Conservation (phyloP, 2,888 invertebrate genomes). For the Apoda limacodes region DNA sequence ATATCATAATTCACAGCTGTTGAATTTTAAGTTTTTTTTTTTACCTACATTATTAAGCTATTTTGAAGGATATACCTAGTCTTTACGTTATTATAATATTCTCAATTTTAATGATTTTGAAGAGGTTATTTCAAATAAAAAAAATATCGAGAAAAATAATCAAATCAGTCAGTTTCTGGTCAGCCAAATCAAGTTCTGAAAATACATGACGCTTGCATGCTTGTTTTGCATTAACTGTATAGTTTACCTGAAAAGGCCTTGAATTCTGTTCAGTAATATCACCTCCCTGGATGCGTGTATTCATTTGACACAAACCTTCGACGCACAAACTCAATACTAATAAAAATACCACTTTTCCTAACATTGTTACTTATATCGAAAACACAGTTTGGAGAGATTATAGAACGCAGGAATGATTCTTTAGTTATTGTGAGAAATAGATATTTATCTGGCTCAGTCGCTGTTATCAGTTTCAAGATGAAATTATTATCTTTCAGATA, state of each 20-base stretch:
- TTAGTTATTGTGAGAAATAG: constrained; percentile 18
- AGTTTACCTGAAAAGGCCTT: constrained; percentile 54
- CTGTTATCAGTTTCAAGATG: constrained; percentile 13
- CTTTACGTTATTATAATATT: too few species aligned
- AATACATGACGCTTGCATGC: too few species aligned
- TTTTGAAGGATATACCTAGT: too few species aligned
- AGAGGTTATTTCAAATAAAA: too few species aligned
- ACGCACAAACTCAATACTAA: constrained; percentile 28
- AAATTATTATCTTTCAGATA: constrained; percentile 16
- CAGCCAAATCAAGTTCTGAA: too few species aligned
- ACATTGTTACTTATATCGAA: constrained; percentile 28
- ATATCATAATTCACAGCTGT: too few species aligned
- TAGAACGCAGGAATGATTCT: background rate
- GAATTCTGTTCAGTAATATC: constrained; percentile 34
- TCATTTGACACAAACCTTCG: constrained; percentile 28
- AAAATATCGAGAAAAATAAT: too few species aligned
- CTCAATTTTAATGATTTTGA: too few species aligned
- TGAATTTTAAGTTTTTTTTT: too few species aligned
- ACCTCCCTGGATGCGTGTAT: constrained; percentile 42
- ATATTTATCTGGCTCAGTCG: constrained; percentile 19
- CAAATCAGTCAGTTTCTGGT: too few species aligned
- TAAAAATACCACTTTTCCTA: constrained; percentile 25
- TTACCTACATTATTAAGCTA: too few species aligned
- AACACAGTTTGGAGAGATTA: constrained; percentile 1
- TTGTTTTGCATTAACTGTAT: too few species aligned